phyloP scores from a whole-genome alignment of 30 jellyfish, hydroid and myxozoan species.

The Catostylus mosaicus region DNA sequence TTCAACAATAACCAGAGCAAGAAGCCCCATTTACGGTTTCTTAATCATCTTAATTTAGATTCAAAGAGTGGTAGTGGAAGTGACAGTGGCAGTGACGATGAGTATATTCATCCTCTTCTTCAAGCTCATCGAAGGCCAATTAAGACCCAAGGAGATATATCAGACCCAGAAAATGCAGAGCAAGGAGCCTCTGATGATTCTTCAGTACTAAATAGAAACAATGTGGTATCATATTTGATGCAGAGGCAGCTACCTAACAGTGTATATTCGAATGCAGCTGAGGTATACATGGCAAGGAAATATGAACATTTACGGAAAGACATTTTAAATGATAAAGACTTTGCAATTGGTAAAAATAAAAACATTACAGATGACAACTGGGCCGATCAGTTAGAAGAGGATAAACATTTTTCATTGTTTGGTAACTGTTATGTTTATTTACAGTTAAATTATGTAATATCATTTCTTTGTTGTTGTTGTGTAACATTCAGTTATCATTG shows the following conservation, averaged over 20 bases:
- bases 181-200: not conserved
- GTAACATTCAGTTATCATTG: no score
- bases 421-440: slow-evolving; percentile 25
- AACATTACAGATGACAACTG: slow-evolving; percentile 45
- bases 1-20: no score
- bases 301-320: slow-evolving; percentile 33
- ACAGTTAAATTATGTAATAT: no score
- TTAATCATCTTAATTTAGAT: not conserved
- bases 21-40: no score
- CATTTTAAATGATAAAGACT: not conserved
- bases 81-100: slow-evolving; percentile 69
- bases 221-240: not conserved
- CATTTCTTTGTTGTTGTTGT: no score
- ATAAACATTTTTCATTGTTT: slow-evolving; percentile 1
- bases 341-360: slow-evolving; percentile 4
- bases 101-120: slow-evolving; percentile 80
- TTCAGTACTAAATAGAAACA: not conserved
- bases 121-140: slow-evolving; percentile 92
- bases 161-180: slow-evolving; percentile 7
- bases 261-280: slow-evolving; percentile 48
- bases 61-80: slow-evolving; percentile 28
- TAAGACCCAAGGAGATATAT: slow-evolving; percentile 51
- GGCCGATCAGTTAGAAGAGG: slow-evolving; percentile 69
- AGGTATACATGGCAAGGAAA: slow-evolving; percentile 66
- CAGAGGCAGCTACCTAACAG: not conserved